Base-by-base conservation (phyloP, 30 jellyfish, hydroid and myxozoan genomes). In the Morbakka virulenta region DNA sequence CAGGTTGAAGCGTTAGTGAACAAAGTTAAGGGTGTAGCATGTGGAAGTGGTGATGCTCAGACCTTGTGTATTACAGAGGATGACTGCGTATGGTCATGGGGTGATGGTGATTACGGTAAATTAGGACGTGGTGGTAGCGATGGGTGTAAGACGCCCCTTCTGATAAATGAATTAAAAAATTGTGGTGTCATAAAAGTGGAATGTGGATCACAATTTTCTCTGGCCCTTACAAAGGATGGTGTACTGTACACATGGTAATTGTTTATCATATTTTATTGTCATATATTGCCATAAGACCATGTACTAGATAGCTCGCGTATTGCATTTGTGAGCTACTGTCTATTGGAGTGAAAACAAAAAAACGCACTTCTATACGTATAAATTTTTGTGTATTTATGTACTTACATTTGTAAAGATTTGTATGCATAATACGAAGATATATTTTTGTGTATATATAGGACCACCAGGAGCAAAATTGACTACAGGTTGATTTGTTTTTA, bases 21-120 rank as follows among this genome's bases (percentile, higher is more conserved):
- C 13, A 74, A 57, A 62, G 97, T 89, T 11, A 30, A 67, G 13
- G 95, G 82, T 52, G 89, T 89, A 29, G 97, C 97, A 0, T 89
- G 97, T 49, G 97, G 97, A 2, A 76, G 92, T 49, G 97, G 97
- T 0, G 97, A 89, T 69, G 97, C 97, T 4, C 97, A 89, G 76
- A 89, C 97, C 24, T 80, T 89, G 31, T 89, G 97, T 48, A 69
- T 89, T 13, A 89, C 97, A 20, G 85, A 61, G 35, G 93, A 89
- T 31, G 95, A 89, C 32, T 52, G 85, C 29, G 97, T 89, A 0
- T 89, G 97, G 97, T 89, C 97, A 32, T 89, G 97, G 97, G 97
- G 97, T 81, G 97, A 89, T 69, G 97, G 97, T 13, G 97, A 89
- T 71, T 89, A 80, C 63, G 97, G 97, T 17, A 89, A 89, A 64